Conservation (phyloP, 2,113 vertebrate genomes). For the Bombycilla garrulus region DNA sequence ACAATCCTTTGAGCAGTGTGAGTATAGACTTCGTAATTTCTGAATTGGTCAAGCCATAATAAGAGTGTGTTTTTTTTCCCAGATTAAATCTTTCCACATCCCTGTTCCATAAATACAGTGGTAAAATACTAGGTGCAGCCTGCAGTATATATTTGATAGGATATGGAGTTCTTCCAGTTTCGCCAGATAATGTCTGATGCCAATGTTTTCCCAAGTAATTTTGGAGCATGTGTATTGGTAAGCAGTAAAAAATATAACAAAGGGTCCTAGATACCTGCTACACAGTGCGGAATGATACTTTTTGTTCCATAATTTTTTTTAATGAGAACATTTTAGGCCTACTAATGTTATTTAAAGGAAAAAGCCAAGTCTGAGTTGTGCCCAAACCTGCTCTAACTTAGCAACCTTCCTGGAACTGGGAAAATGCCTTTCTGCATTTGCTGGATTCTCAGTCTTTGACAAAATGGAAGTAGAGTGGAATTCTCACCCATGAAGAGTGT, state of each 20-base stretch:
- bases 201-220: neutral
- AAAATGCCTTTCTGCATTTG: neutral
- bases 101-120: neutral
- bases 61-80: neutral
- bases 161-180: neutral
- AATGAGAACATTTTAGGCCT: neutral
- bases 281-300: neutral
- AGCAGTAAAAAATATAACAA: neutral
- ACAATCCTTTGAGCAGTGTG: neutral
- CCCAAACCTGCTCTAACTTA: neutral
- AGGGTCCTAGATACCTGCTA: neutral
- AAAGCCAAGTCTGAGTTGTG: neutral
- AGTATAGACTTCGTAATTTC: neutral
- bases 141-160: neutral
- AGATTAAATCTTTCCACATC: neutral
- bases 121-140: neutral
- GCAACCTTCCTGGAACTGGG: neutral
- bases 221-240: neutral
- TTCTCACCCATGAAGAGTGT: fast-evolving
- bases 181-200: neutral
- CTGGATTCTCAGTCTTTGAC: neutral
- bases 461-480: neutral
- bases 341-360: neutral
- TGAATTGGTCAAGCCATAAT: neutral
- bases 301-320: neutral